Conservation (phyloP, 1,140 invertebrate genomes). For the Orchestia grillus region DNA sequence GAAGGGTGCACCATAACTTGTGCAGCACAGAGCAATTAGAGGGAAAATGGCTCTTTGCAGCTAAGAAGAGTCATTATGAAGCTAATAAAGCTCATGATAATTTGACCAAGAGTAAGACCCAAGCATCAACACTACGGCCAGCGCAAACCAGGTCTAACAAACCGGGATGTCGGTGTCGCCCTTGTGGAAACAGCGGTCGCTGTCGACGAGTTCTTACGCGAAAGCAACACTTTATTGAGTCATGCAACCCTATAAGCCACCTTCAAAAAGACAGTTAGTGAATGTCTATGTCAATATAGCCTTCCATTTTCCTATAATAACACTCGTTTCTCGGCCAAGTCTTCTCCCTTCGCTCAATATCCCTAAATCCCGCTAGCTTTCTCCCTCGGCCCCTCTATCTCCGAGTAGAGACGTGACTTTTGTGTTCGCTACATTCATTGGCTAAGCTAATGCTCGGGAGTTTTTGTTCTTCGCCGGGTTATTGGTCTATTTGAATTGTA, state of each 20-base stretch:
- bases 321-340: slow-evolving; percentile 27
- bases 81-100: slow-evolving; percentile 44
- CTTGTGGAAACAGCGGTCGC: background rate
- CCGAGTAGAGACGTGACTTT: slow-evolving; percentile 53
- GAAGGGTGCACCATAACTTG: background rate
- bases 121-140: background rate
- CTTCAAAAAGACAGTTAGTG: slow-evolving; percentile 52
- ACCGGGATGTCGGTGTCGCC: background rate
- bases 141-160: background rate
- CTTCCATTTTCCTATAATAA: slow-evolving; percentile 57
- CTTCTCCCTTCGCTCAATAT: slow-evolving; percentile 47
- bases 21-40: background rate
- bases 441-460: slow-evolving; percentile 40
- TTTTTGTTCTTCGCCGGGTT: slow-evolving; percentile 50
- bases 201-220: background rate
- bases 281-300: slow-evolving; percentile 52
- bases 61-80: slow-evolving; percentile 11
- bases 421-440: slow-evolving; percentile 54
- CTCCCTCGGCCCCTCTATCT: slow-evolving; percentile 50
- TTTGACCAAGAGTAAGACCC: background rate
- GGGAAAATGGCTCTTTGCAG: slow-evolving; percentile 25
- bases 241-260: slow-evolving; percentile 34
- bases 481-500: slow-evolving; percentile 57
- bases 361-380: slow-evolving; percentile 50
- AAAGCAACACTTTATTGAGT: slow-evolving; percentile 34